These are phyloP conservation scores for Octopus sinensis DNA, from an alignment of 1,140 invertebrate genomes.

Conservation along the genomic window DNA sequence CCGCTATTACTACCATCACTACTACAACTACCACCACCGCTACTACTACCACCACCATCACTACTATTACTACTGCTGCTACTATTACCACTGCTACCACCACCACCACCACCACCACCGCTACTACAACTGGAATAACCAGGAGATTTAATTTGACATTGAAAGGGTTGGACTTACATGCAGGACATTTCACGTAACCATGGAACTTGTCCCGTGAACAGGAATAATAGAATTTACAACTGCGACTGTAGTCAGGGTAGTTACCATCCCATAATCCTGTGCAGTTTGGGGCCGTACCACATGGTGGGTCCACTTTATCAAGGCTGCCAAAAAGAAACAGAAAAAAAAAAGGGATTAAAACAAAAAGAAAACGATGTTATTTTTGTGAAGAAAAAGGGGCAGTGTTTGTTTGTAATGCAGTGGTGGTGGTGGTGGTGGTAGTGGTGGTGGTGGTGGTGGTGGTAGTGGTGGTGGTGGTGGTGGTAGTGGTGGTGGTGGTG, in stretches of 20 bases:
- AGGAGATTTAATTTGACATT: not conserved
- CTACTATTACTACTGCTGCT: not conserved
- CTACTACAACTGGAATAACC: not conserved
- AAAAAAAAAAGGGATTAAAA: no score
- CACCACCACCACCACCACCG: not conserved
- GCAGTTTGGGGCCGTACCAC: slow-evolving; percentile 30
- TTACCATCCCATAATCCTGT: slow-evolving; percentile 27
- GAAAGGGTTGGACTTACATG: slow-evolving; percentile 17
- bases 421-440: no score
- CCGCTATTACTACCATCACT: not conserved
- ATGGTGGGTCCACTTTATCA: slow-evolving; percentile 27
- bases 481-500: no score
- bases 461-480: no score
- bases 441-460: no score
- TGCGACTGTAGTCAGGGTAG: slow-evolving; percentile 24
- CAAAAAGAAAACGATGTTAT: no score
- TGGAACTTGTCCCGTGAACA: slow-evolving; percentile 28
- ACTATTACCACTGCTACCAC: not conserved
- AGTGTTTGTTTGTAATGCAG: no score
- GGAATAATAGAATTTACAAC: slow-evolving; percentile 27
- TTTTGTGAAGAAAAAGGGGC: no score
- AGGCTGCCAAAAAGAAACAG: slow-evolving; percentile 12
- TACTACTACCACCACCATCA: not conserved
- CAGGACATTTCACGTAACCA: slow-evolving; percentile 29
- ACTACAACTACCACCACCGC: not conserved